Conservation (phyloP, 2,888 invertebrate genomes). For the Melanostoma scalare region DNA sequence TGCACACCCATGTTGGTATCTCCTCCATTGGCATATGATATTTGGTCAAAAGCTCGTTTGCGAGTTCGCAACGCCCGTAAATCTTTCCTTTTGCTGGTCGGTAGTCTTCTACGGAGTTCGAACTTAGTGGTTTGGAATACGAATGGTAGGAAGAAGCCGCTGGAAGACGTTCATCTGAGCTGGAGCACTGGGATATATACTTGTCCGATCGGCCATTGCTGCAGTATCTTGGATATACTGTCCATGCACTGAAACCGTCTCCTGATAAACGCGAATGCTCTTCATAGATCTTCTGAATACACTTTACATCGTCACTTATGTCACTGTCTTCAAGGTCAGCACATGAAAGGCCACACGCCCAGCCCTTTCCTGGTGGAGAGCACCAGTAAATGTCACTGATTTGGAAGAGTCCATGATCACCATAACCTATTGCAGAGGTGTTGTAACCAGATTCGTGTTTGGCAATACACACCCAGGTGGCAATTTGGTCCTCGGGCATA, state of each 20-base stretch:
- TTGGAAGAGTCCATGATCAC: slow-evolving; percentile 89
- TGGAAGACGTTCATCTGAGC: neutral
- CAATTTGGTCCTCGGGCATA: slow-evolving; percentile 82
- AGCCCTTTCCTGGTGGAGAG: slow-evolving; percentile 83
- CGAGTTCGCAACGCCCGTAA: slow-evolving; percentile 88
- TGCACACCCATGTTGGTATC: slow-evolving; percentile 87
- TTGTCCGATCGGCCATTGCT: slow-evolving; percentile 77
- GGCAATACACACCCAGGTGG: slow-evolving; percentile 88
- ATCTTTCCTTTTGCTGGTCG: slow-evolving; percentile 81
- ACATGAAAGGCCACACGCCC: slow-evolving; percentile 86
- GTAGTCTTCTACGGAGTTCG: slow-evolving; percentile 49
- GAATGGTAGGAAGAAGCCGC: slow-evolving; percentile 20
- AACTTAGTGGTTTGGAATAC: slow-evolving; percentile 6
- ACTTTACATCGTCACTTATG: slow-evolving; percentile 87
- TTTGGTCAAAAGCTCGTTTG: slow-evolving; percentile 84
- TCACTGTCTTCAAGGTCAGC: slow-evolving; percentile 86
- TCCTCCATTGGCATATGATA: slow-evolving; percentile 84
- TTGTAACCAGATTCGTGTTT: slow-evolving; percentile 86
- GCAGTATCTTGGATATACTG: slow-evolving; percentile 78
- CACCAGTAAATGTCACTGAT: slow-evolving; percentile 90
- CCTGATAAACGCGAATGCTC: slow-evolving; percentile 87
- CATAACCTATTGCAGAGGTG: slow-evolving; percentile 85
- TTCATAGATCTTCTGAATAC: slow-evolving; percentile 85
- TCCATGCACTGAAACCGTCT: slow-evolving; percentile 85
- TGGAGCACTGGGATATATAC: slow-evolving; percentile 78